Percentiles rank a stretch among this genome's conserved stretches.
These are phyloP conservation scores for Vidua chalybeata DNA, from an alignment of 2,113 vertebrate species.

Conservation along the genomic window DNA sequence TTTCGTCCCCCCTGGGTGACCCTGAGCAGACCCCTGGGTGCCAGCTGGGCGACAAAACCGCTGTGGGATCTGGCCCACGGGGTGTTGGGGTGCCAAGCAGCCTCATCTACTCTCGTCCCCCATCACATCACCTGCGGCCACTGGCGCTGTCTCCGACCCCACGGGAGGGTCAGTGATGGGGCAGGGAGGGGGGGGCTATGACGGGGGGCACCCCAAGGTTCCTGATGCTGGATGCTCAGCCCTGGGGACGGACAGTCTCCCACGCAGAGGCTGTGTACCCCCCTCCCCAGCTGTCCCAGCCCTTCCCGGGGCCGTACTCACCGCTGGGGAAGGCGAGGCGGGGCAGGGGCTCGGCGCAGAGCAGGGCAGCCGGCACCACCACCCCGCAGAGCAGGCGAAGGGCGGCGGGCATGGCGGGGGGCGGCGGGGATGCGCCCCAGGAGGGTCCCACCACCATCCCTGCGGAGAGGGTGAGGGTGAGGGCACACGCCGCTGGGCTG, in stretches of 20 bases:
- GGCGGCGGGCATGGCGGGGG: neutral
- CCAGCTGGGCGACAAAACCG: neutral
- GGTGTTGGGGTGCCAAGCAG: neutral
- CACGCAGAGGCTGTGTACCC: neutral
- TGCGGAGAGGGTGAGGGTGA: neutral
- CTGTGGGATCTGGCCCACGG: neutral
- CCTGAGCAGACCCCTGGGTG: neutral
- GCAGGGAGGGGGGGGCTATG: fast-evolving
- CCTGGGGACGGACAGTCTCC: neutral
- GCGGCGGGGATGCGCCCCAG: neutral
- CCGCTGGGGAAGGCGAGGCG: neutral
- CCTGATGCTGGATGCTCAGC: neutral
- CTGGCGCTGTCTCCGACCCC: neutral
- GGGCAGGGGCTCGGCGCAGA: neutral
- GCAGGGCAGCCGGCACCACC: neutral
- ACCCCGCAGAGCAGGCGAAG: neutral
- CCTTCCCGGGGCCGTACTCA: neutral
- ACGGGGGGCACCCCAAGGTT: neutral
- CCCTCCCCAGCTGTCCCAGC: neutral
- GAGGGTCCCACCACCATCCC: neutral
- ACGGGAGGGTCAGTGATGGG: neutral
- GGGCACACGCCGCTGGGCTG: neutral
- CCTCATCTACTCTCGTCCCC: neutral
- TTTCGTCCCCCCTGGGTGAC: neutral
- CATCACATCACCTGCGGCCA: fast-evolving